Conservation (phyloP, 2,113 vertebrate genomes). For the Brienomyrus longianalis region DNA sequence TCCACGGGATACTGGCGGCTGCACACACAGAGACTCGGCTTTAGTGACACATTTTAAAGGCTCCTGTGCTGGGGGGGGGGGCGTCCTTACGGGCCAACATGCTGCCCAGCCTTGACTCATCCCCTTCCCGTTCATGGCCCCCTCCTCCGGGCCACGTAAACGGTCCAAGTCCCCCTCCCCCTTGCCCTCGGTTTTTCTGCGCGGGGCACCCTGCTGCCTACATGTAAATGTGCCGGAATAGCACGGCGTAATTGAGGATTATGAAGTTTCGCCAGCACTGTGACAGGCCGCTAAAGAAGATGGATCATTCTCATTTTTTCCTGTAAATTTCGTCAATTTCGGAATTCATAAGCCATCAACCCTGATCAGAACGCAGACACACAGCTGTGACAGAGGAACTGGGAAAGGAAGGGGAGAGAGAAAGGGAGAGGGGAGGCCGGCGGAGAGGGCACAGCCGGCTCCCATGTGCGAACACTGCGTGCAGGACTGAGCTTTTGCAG, state of each 20-base stretch:
- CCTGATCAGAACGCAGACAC: constrained; percentile 81
- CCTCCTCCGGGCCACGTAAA: constrained; percentile 51
- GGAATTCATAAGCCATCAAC: constrained; percentile 97
- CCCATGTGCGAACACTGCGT: not conserved
- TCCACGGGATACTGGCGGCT: not conserved
- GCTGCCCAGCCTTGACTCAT: constrained; percentile 43
- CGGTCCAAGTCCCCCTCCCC: constrained; percentile 69
- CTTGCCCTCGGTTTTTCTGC: constrained; percentile 73
- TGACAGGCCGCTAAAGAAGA: constrained; percentile 99
- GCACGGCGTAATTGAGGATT: constrained; percentile 98
- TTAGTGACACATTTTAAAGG: constrained; percentile 21
- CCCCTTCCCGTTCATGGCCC: constrained; percentile 21
- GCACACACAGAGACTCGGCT: constrained; percentile 34
- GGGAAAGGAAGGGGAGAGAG: constrained; percentile 43
- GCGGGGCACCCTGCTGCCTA: constrained; percentile 75
- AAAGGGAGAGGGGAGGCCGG: constrained; percentile 32
- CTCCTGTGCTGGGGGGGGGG: constrained; percentile 6
- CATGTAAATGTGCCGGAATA: constrained; percentile 70
- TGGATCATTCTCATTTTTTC: constrained; percentile 99
- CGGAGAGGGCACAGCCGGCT: constrained; percentile 21
- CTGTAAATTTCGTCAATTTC: constrained; percentile 99
- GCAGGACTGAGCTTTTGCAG: not conserved
- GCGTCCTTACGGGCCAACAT: not conserved
- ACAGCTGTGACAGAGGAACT: constrained; percentile 75
- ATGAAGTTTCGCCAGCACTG: constrained; percentile 98